Base-by-base conservation (phyloP, 2,797 vertebrate species). In the Capromys pilorides region DNA sequence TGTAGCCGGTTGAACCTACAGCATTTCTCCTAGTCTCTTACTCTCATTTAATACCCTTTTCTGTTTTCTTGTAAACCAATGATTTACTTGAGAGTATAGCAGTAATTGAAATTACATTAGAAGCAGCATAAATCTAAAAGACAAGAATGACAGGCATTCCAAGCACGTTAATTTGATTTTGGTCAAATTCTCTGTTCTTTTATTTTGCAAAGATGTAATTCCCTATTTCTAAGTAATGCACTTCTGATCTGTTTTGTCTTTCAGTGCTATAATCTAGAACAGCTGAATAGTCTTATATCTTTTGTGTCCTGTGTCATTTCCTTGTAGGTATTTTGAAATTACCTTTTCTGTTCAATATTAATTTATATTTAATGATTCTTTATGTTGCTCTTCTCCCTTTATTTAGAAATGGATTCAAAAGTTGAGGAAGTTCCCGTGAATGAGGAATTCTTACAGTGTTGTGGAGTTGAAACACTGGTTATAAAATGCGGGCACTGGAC, bases 371-470 rank as follows among this genome's bases (percentile, higher is more conserved):
- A 78, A 18, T 95, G 24, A 84, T 33, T 82, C 64, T 41, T 51
- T 28, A 26, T 94, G 22, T 41, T 84, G 41, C 85, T 96, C 88
- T 94, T 94, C 94, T 57, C 12, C 2, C 33, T 81, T 92, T 64
- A 28, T 67, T 97, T 95, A 97, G 98, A 97, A 97, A 94, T 96
- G 96, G 98, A 96, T 73, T 98, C 98, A 97, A 97, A 97, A 49
- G 64, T 96, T 33, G 97, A 98, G 93, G 97, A 97, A 36, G 96
- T 98, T 67, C 98, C 98, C 4, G 95, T 98, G 0, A 97, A 97
- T 64, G 98, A 99, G 21, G 99, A 99, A 94, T 99, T 99, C 89
- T 93, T 99, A 75, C 99, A 99, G 97, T 99, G 99, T 64, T 98
- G 97, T 84, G 99, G 99, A 96, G 98, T 98, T 83, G 97, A 98